Base-by-base conservation (phyloP, 2,888 invertebrate genomes). In the Orthosia incerta region DNA sequence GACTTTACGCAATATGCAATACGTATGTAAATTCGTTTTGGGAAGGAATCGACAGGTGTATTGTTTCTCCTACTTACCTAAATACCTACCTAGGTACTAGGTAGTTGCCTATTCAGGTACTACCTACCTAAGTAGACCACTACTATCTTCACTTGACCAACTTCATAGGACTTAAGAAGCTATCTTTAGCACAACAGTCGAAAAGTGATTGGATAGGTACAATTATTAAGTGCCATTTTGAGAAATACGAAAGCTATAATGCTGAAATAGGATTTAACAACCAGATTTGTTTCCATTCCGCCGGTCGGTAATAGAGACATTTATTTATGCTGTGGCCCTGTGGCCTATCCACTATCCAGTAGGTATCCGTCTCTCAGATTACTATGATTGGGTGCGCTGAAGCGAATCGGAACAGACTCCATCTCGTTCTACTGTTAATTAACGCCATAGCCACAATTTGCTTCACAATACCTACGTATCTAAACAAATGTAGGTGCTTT, bases 351-450 rank as follows among this genome's bases (percentile, higher is more conserved):
- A 15, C 46, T 48, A 61, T 61, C 61, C 73, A 15, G 39, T 15
- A 20, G 45, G n/a, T 74, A 75, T 78, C 75, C 72, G 65, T 71
- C 82, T 80, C 84, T 79, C 82, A 77, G 87, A 87, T 84, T 74
- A 76, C 86, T 74, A 84, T 88, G 83, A 92, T 92, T 92, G 92
- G 80, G 86, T 86, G 88, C 91, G 82, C 85, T 86, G 89, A 85
- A 73, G 82, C 86, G 91, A 72, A 86, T 81, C 81, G 79, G 77
- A 77, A 78, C 86, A 87, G 83, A 85, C 87, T 84, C 83, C 79
- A 86, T 82, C 87, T 83, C 79, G 64, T 73, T 66, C 78, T 86
- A 71, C 69, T 74, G 78, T 89, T 90, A 87, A 90, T 90, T 88
- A 89, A 86, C 51, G 63, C 51, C 64, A 82, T 59, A 39, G 65